Evolutionary conservation across 2,113 vertebrate genomes (phyloP).

Genomic region (Noturus placidus): DNA sequence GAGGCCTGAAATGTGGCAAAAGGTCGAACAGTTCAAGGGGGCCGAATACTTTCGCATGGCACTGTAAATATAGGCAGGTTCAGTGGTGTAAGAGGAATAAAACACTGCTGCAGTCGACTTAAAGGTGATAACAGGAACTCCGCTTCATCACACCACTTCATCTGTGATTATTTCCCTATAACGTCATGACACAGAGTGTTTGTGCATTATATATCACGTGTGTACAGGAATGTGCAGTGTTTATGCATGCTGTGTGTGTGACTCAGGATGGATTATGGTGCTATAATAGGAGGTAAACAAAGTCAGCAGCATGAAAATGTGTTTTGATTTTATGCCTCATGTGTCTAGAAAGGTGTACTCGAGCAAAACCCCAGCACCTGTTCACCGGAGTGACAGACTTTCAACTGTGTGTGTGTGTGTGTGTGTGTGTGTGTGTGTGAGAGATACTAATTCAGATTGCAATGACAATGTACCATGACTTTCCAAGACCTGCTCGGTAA

Average conservation of each 20-base stretch:
- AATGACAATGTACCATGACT: slow-evolving; percentile 10
- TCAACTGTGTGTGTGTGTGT: slow-evolving; percentile 8
- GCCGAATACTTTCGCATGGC: too few relatives aligned
- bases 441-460: slow-evolving; percentile 8
- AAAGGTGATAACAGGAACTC: background rate
- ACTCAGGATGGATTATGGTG: background rate
- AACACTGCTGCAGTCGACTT: background rate
- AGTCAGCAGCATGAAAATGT: slow-evolving; percentile 8
- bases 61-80: too few relatives aligned
- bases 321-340: slow-evolving; percentile 21
- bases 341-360: slow-evolving; percentile 38
- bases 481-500: slow-evolving; percentile 10
- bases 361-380: slow-evolving; percentile 31
- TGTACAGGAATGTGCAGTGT: background rate
- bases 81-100: background rate
- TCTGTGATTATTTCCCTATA: background rate
- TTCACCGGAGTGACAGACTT: slow-evolving; percentile 3
- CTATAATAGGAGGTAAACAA: slow-evolving; percentile 27
- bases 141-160: background rate
- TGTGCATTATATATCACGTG: background rate
- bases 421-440: slow-evolving; percentile 8
- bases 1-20: too few relatives aligned
- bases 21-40: too few relatives aligned
- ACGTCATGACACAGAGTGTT: background rate
- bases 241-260: background rate